Percentiles rank a stretch among this genome's conserved stretches.
Conservation (phyloP, 2,113 vertebrate species). For the Heterochromis multidens region DNA sequence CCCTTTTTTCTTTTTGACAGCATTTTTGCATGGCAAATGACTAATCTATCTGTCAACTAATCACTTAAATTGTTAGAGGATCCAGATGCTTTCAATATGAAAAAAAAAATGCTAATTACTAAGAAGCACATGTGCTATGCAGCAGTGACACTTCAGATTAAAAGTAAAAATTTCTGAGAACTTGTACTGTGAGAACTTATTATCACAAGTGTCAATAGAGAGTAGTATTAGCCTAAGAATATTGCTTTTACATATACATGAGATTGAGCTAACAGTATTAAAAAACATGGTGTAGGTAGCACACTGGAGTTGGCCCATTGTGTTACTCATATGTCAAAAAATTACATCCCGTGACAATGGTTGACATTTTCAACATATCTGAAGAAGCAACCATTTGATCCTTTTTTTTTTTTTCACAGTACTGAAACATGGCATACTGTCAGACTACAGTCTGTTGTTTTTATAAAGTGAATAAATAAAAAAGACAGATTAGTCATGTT, state of each 20-base stretch:
- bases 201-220: not conserved
- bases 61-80: not conserved
- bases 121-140: not conserved
- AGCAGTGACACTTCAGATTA: not conserved
- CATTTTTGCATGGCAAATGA: not conserved
- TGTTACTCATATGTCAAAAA: not conserved
- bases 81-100: not conserved
- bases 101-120: not conserved
- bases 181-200: not conserved
- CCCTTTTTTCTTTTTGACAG: not conserved
- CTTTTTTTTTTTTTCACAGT: not conserved
- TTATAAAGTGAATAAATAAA: no score
- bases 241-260: constrained; percentile 7
- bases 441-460: no score
- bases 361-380: no score
- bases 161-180: no score
- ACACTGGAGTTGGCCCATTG: not conserved
- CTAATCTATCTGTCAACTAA: not conserved
- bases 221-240: not conserved
- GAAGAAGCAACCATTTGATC: no score
- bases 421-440: no score
- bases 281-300: not conserved
- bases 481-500: not conserved
- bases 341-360: not conserved
- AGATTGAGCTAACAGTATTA: not conserved